Evolutionary conservation across 2,888 invertebrate genomes (phyloP), one percentile per base, ranked within the genome.

Genomic region (Sipha maydis): DNA sequence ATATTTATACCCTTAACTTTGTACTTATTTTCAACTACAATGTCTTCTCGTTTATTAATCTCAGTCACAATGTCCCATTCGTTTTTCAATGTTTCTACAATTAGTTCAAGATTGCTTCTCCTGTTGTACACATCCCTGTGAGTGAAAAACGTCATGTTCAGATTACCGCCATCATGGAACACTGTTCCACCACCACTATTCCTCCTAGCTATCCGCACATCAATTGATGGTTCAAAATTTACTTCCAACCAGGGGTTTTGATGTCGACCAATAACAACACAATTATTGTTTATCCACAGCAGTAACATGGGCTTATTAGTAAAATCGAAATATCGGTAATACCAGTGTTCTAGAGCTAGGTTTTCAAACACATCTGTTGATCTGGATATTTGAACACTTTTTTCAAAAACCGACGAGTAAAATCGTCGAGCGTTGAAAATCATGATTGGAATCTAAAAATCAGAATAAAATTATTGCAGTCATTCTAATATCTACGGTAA

Each of bases 231-330:
- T 90, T 93, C 91, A 4, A 97, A 93, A 92, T 99, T 96, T 1
- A 97, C 95, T 92, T 99, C 99, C 61, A 95, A 92, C 96, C 98
- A 99, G 0, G 98, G 98, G 92, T 99, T 99, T 92, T 99, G 99
- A 92, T 99, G 97, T 89, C 97, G 94, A 11, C 99, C 99, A 91
- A 99, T 95, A 9, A 99, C 98, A 85, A 99, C 97, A 91, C 97
- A 96, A 0, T 99, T 98, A 90, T 95, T 94, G 92, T 99, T 99
- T 85, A 95, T 94, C 98, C 98, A 99, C 89, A 99, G 93, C 92
- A 99, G 94, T 91, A 99, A 93, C 4, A 98, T 94, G 92, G 97
- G 96, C 91, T 96, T 96, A 89, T 95, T 94, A 9, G 94, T 93
- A 90, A 98, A 96, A 92, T 97, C 95, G 92, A 95, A 95, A 91